Base-by-base conservation (phyloP, 2,888 invertebrate genomes). In the Stenolophus ochropezus region DNA sequence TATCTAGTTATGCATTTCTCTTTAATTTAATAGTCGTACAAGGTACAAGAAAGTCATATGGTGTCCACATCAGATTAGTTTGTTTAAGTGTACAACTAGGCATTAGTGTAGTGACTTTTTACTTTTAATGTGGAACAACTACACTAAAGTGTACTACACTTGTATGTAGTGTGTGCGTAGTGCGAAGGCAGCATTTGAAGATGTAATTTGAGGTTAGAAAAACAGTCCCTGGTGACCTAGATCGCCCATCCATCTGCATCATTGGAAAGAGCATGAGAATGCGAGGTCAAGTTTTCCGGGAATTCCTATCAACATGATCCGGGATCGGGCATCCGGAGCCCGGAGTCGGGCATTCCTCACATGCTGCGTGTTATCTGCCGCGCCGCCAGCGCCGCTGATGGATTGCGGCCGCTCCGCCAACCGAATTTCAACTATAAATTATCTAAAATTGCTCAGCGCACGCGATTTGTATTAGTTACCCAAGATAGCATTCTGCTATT, bases 371-470 rank as follows among this genome's bases (percentile, higher is more conserved):
- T 79, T 79, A 79, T 79, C 79, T 79, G 73, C 71, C 27, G 53
- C 27, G 33, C 25, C 27, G 65, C 25, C 61, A 18, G 5, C 21
- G 71, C 33, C 49, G 33, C 21, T 80, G 80, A 80, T 80, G 73
- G 80, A 80, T 80, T 80, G 80, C 80, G 42, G 73, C 23, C 80
- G 73, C 73, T 80, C 80, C 71, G 69, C 61, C 53, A 42, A 73
- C 71, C 56, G 80, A 80, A 80, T 80, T 80, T 80, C 80, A 56
- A 80, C 80, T 73, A 73, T 80, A 80, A 80, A 80, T 80, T 80
- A 80, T 73, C 80, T 73, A 80, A 80, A 80, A 80, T 73, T 80
- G 73, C 73, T 80, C 80, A 79, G 51, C 71, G 79, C 23, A 79
- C 79, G 69, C 79, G 79, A 79, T 79, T 79, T 79, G 79, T 79